Evolutionary conservation across 2,888 invertebrate genomes (phyloP).

Genomic region (Eupeodes latifasciatus): DNA sequence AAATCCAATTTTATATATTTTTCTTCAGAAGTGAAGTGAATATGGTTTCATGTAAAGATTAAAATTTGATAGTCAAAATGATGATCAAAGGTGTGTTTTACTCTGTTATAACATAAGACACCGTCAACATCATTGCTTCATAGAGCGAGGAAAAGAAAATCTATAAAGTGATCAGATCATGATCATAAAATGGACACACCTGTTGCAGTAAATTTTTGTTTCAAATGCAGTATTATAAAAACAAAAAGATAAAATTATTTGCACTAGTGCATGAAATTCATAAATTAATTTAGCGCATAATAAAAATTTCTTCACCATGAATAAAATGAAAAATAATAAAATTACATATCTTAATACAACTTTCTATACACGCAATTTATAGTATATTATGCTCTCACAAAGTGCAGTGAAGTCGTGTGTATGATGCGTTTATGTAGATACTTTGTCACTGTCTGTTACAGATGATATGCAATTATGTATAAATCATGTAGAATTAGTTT

Average conservation of each 20-base stretch:
- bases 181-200: conserved; percentile 1
- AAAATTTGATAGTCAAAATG: background rate
- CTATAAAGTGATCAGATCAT: conserved; percentile 3
- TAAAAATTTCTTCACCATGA: conserved; percentile 10
- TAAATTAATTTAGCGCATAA: background rate
- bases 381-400: background rate
- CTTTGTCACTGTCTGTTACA: conserved; percentile 5
- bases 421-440: no score
- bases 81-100: background rate
- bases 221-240: background rate
- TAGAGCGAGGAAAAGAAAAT: background rate
- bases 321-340: background rate
- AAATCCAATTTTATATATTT: no score
- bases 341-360: background rate
- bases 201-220: background rate
- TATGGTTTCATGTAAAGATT: no score
- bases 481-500: background rate
- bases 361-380: background rate
- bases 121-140: background rate
- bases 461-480: background rate
- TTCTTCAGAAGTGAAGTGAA: no score
- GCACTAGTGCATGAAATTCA: background rate
- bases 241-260: background rate
- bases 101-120: background rate
- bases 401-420: background rate